Evolutionary conservation across 2,888 invertebrate genomes (phyloP), one percentile per base, ranked within the genome.

Genomic region (Cynaeus angustus): DNA sequence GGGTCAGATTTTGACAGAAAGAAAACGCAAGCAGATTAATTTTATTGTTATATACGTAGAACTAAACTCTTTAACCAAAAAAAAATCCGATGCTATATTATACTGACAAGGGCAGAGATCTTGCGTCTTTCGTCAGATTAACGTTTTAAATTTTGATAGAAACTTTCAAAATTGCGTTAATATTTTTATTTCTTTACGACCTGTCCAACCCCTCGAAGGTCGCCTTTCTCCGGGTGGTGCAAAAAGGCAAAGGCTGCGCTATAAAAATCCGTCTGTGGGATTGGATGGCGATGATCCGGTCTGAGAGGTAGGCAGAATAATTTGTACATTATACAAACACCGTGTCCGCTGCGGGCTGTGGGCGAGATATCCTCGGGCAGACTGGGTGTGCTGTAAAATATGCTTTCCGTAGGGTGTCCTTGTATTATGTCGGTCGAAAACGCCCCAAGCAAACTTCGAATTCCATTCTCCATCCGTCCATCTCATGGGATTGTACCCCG

Each of bases 301-400:
- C 48, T 62, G 67, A 74, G 72, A 62, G 72, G 64, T 64, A 68
- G 67, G 73, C 68, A 75, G 72, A 77, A 75, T 76, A 79, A 78
- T 78, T 79, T 79, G 78, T 78, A 79, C 78, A 82, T 82, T 82
- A 82, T 83, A 83, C 79, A 82, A 81, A 82, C 80, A 81, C 80
- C 83, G 83, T 83, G 83, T 81, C 81, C 78, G 81, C 83, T 78
- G 72, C 72, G 76, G 80, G 83, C 82, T 77, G 81, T 82, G 82
- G 82, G 82, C 82, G 82, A 80, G 82, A 80, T 79, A 76, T 75
- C 80, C 75, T 62, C 69, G 73, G 78, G 79, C 79, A 67, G 73
- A 74, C 78, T 82, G 82, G 83, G 81, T 80, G 82, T 76, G 82
- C 80, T 81, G 81, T 83, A 83, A 83, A 83, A 83, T 83, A 83